A percentile compares a stretch with the other conserved stretches of the same genome.
Evolutionary conservation across 2,113 vertebrate species (phyloP).

Genomic region (Azemiops feae): DNA sequence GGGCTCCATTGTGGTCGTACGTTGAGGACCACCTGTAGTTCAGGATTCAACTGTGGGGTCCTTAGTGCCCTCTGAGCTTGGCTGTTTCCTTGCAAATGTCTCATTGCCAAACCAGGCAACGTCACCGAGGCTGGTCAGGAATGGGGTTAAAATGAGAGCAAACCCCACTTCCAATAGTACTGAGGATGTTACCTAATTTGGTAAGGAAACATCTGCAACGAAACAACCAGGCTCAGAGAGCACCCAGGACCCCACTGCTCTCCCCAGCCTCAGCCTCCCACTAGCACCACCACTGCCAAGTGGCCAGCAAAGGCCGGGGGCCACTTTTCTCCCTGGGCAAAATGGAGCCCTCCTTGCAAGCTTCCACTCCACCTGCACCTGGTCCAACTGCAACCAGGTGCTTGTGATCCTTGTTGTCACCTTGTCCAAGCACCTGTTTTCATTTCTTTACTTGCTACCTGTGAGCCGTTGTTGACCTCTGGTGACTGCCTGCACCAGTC

Average conservation of each 20-base stretch:
- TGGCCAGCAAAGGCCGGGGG: neutral
- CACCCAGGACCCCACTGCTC: neutral
- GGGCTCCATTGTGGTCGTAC: neutral
- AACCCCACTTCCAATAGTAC: neutral
- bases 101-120: neutral
- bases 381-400: neutral
- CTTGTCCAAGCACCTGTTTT: neutral
- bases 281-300: rapidly evolving
- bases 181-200: neutral
- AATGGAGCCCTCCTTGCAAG: no score
- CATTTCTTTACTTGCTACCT: neutral
- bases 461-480: neutral
- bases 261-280: neutral
- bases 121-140: neutral
- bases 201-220: neutral
- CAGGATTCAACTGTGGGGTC: no score
- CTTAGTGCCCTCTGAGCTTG: neutral
- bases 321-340: neutral
- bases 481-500: no score
- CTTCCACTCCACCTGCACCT: neutral
- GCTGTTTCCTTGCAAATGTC: neutral
- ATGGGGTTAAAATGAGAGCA: neutral
- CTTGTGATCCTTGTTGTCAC: neutral
- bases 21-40: no score
- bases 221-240: neutral